A percentile compares a stretch with the other conserved stretches of the same genome.
Evolutionary conservation across 2,888 invertebrate genomes (phyloP).

Genomic region (Micoletzkya japonica): DNA sequence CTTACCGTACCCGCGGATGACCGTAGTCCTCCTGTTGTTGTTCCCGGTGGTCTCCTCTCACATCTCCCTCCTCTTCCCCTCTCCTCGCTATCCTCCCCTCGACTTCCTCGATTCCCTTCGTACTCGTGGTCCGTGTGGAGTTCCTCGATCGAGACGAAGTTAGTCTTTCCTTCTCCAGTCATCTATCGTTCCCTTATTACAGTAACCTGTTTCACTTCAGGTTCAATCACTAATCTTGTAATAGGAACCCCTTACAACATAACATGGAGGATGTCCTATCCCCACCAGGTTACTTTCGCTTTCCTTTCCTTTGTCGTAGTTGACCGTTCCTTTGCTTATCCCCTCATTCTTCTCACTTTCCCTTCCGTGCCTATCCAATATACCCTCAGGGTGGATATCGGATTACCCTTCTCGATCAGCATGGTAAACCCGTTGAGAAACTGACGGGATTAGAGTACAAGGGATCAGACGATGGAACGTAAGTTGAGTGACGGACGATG

Average conservation of each 20-base stretch:
- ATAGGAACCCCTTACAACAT: slow-evolving; percentile 29
- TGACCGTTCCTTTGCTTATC: neutral
- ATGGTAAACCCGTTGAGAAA: slow-evolving; percentile 45
- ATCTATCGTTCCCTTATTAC: neutral
- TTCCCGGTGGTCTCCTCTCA: slow-evolving; percentile 31
- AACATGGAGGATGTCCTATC: slow-evolving; percentile 47
- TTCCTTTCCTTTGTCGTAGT: neutral
- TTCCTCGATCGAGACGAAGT: slow-evolving; percentile 49
- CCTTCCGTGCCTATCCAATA: no score
- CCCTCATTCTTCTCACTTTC: no score
- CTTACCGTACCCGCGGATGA: no score
- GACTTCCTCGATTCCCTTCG: slow-evolving; percentile 58
- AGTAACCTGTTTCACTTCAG: neutral
- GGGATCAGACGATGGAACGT: slow-evolving; percentile 30
- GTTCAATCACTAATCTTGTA: slow-evolving; percentile 10
- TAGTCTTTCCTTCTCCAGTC: neutral
- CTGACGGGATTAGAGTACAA: slow-evolving; percentile 36
- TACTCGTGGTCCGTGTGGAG: slow-evolving; percentile 56
- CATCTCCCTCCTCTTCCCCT: slow-evolving; percentile 53
- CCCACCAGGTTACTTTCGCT: slow-evolving; percentile 36
- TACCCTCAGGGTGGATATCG: slow-evolving; percentile 49
- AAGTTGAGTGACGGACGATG: neutral
- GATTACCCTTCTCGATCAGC: slow-evolving; percentile 42
- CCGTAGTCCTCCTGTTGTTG: slow-evolving; percentile 14
- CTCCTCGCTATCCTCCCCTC: slow-evolving; percentile 57